Evolutionary conservation across 2,888 invertebrate genomes (phyloP), one percentile per base, ranked within the genome.

Genomic region (Parnassius mnemosyne): DNA sequence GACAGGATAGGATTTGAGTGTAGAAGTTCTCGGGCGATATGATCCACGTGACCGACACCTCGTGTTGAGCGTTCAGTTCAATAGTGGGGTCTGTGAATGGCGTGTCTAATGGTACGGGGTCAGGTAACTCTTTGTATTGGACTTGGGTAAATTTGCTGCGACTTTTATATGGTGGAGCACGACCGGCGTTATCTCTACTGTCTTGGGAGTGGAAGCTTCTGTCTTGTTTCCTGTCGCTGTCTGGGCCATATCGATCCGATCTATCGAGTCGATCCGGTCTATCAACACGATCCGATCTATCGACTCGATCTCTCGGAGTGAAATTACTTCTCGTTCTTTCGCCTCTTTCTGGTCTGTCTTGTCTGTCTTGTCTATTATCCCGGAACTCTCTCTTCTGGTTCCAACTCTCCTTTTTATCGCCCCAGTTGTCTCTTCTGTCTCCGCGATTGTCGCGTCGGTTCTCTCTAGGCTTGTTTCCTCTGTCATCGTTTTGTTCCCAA

Each of bases 11-110:
- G 16, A 93, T 83, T 71, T 94, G 94, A 0, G 94, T 93, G 81
- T 93, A 95, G 81, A 96, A 96, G 70, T 93, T 93, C 65, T 93
- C 92, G 0, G 96, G 96, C 65, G 94, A 94, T 60, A 94, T 93
- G 76, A 96, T 95, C 96, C 96, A 96, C 2, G 94, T 94, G 49
- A 96, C 92, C 2, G 92, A 89, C 0, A 95, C 86, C 62, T 93
- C 92, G 59, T 93, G 93, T 58, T 89, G 92, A 0, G 85, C 83
- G 13, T 93, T 93, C 1, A 89, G 77, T 20, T 92, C 88, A 3
- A 94, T 80, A 0, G 83, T 72, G 1, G 87, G 85, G 5, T 90
- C 85, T 0, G 69, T 60, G 83, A 93, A 94, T 0, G 87, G 81
- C 0, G 88, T 87, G 10, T 92, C 88, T 0, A 92, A 65, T 0